Percentiles rank a stretch among this genome's conserved stretches.
Conservation (phyloP, 2,888 invertebrate species). For the Cephonodes hylas region DNA sequence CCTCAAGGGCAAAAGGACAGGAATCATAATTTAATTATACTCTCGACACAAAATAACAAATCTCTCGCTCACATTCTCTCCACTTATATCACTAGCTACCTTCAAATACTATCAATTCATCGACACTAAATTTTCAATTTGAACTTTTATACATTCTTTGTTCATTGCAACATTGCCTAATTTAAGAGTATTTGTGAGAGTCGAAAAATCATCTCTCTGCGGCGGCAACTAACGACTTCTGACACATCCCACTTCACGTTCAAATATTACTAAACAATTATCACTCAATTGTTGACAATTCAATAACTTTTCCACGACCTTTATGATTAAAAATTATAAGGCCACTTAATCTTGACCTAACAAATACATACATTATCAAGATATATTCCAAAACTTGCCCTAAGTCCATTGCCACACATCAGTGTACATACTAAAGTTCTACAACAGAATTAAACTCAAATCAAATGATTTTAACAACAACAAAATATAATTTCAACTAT, state of each 20-base stretch:
- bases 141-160: conserved; percentile 6
- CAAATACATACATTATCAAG: not conserved
- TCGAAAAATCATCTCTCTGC: not conserved
- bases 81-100: conserved; percentile 42
- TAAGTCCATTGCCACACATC: not conserved
- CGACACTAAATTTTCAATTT: not conserved
- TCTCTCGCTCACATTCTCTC: conserved; percentile 41
- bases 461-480: conserved; percentile 4
- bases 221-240: not conserved
- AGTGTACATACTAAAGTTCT: not conserved
- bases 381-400: not conserved
- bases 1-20: conserved; percentile 28
- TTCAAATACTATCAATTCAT: conserved; percentile 36
- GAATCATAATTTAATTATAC: conserved; percentile 32
- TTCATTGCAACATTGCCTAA: conserved; percentile 3
- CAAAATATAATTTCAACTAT: conserved; percentile 8
- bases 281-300: not conserved
- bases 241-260: not conserved
- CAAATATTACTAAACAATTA: not conserved
- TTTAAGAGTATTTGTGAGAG: not conserved
- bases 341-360: conserved; percentile 6
- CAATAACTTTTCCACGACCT: not conserved
- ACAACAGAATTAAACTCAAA: conserved; percentile 8
- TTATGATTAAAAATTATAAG: conserved; percentile 3
- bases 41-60: conserved; percentile 47